These are phyloP conservation scores for Pangasius mekongensis DNA, from an alignment of 2,797 vertebrate species.

Conservation along the genomic window DNA sequence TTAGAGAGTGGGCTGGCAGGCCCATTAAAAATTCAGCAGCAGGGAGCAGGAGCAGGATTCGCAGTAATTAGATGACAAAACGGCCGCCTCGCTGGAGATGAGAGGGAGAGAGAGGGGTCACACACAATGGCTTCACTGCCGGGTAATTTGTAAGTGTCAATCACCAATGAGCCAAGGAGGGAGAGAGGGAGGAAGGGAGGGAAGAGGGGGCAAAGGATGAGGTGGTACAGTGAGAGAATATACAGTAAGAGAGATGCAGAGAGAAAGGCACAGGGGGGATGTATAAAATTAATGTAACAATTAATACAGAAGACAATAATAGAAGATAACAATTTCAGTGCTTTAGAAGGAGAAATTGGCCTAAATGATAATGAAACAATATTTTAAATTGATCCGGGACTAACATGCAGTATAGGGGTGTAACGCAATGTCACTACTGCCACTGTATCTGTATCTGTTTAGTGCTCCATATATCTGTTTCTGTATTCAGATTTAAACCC, in stretches of 20 bases:
- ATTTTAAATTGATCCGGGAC: background rate
- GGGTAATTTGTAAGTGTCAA: slow-evolving; percentile 99
- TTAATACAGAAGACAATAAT: background rate
- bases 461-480: background rate
- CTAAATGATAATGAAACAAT: background rate
- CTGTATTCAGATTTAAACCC: background rate
- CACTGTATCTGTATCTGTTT: background rate
- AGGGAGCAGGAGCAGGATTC: slow-evolving; percentile 97
- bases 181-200: slow-evolving; percentile 61
- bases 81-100: slow-evolving; percentile 95
- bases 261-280: background rate
- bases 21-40: slow-evolving; percentile 98
- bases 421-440: background rate
- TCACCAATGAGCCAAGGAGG: slow-evolving; percentile 88
- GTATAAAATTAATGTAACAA: background rate
- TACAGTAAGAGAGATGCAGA: slow-evolving; percentile 44
- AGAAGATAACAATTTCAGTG: background rate
- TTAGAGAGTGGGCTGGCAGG: slow-evolving; percentile 56
- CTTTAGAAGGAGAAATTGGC: background rate
- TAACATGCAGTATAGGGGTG: background rate
- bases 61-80: slow-evolving; percentile 99
- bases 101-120: slow-evolving; percentile 86
- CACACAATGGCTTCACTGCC: slow-evolving; percentile 94
- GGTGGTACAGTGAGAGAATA: slow-evolving; percentile 32
- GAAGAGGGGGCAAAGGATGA: slow-evolving; percentile 38